A percentile compares a stretch with the other conserved stretches of the same genome.
These are phyloP conservation scores for Bombycilla garrulus DNA, from an alignment of 2,113 vertebrate species.

Conservation along the genomic window DNA sequence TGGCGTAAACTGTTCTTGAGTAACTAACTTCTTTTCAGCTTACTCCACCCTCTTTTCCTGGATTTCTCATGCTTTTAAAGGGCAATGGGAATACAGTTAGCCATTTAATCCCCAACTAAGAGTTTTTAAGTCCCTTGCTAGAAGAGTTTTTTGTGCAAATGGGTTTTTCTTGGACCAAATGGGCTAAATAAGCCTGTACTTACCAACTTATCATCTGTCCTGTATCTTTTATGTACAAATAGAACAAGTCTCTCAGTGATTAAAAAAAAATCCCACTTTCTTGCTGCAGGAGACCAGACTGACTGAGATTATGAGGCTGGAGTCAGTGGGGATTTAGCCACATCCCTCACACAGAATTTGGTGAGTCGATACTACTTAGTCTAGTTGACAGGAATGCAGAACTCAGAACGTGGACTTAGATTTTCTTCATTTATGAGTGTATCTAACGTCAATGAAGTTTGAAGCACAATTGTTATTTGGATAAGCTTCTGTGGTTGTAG, in stretches of 20 bases:
- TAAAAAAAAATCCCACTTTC: neutral
- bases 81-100: neutral
- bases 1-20: constrained; percentile 31
- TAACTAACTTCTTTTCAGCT: constrained; percentile 26
- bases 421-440: neutral
- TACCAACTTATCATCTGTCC: neutral
- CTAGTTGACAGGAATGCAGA: neutral
- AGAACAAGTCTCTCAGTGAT: neutral
- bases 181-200: neutral
- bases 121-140: neutral
- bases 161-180: neutral
- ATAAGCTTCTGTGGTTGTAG: neutral
- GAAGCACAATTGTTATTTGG: neutral
- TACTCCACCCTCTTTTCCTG: constrained; percentile 43
- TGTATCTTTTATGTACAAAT: neutral
- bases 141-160: neutral
- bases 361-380: neutral
- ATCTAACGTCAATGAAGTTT: neutral
- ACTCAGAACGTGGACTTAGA: neutral
- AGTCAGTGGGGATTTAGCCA: neutral
- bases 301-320: neutral
- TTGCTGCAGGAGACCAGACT: neutral
- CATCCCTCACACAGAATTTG: neutral
- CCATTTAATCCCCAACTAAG: neutral
- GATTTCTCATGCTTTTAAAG: constrained; percentile 39